Evolutionary conservation across 2,797 vertebrate species (phyloP).

Genomic region (Mionectes olivaceus): DNA sequence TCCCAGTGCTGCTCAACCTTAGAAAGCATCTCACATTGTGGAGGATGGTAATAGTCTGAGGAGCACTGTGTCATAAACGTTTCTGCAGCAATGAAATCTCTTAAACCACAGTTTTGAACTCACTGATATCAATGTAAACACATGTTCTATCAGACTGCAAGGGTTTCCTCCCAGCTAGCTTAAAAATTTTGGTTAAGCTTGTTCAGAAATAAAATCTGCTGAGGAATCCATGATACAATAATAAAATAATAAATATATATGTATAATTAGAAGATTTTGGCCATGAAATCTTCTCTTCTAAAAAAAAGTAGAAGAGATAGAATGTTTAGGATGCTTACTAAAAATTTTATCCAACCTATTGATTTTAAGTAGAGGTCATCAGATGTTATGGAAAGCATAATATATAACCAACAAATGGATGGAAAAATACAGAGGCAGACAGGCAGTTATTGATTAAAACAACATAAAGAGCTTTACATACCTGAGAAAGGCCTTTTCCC

Average conservation of each 20-base stretch:
- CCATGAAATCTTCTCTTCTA: neutral
- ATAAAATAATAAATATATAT: neutral
- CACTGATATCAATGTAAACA: neutral
- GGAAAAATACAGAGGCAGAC: neutral
- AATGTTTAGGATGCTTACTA: neutral
- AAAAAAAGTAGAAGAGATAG: neutral
- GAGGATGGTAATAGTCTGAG: neutral
- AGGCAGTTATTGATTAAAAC: neutral
- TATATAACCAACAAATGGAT: neutral
- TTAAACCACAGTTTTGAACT: neutral
- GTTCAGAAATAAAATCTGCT: neutral
- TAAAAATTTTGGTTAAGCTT: neutral
- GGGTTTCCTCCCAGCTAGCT: neutral
- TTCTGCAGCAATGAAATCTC: neutral
- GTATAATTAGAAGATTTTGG: neutral
- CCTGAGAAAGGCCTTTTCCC: neutral
- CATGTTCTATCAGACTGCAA: neutral
- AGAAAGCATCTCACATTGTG: neutral
- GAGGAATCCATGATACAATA: neutral
- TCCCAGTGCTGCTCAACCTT: neutral
- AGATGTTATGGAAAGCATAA: neutral
- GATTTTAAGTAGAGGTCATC: neutral
- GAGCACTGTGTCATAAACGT: neutral
- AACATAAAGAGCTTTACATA: neutral
- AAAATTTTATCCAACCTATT: neutral